phyloP scores from a whole-genome alignment of 2,888 invertebrate species.

The Polia nebulosa region DNA sequence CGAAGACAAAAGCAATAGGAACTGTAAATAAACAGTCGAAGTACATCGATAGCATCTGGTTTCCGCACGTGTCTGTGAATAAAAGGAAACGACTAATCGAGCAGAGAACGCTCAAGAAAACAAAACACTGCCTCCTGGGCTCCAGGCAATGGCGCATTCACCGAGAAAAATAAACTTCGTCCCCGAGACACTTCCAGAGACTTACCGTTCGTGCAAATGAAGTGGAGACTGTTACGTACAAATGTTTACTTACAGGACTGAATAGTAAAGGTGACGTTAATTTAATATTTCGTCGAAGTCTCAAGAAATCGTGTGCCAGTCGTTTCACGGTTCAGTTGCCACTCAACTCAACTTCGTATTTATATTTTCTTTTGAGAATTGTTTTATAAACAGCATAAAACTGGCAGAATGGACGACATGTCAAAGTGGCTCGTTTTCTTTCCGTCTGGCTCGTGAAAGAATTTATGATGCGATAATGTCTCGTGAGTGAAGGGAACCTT shows the following conservation, averaged over 20 bases:
- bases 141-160: constrained; percentile 73
- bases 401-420: constrained; percentile 23
- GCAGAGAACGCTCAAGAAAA: constrained; percentile 77
- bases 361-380: constrained; percentile 28
- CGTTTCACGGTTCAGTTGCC: constrained; percentile 39
- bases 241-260: constrained; percentile 75
- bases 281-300: constrained; percentile 65
- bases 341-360: constrained; percentile 19
- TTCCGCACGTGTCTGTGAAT: constrained; percentile 75
- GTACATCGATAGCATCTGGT: constrained; percentile 74
- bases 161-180: constrained; percentile 81
- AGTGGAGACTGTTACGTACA: constrained; percentile 78
- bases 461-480: constrained; percentile 55
- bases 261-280: constrained; percentile 68
- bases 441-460: constrained; percentile 43
- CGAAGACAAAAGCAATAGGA: constrained; percentile 48
- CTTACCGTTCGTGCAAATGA: constrained; percentile 76
- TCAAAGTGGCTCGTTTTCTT: constrained; percentile 49
- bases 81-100: constrained; percentile 81
- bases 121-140: constrained; percentile 78
- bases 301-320: constrained; percentile 50
- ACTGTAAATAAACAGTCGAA: constrained; percentile 61
- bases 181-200: constrained; percentile 75
- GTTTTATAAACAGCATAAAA: constrained; percentile 31
- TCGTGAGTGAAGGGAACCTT: constrained; percentile 39